Conservation (phyloP, 2,888 invertebrate species). For the Bugulina stolonifera region DNA sequence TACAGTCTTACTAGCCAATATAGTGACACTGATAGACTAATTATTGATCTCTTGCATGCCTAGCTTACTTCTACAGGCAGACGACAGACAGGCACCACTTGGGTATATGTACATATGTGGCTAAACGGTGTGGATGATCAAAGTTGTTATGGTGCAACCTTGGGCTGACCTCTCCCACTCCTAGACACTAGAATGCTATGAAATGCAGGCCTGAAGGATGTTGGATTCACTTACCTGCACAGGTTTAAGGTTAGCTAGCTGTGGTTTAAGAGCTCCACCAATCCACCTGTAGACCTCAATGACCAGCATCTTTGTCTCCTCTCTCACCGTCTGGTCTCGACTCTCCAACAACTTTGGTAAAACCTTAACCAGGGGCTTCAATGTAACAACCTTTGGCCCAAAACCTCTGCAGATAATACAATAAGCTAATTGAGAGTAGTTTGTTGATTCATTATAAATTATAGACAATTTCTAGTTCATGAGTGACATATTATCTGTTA, state of each 20-base stretch:
- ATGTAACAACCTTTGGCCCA: conserved; percentile 80
- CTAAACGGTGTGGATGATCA: too few species aligned
- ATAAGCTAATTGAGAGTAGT: too few species aligned
- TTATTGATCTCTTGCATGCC: too few species aligned
- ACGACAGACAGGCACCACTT: too few species aligned
- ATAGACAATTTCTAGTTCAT: not conserved
- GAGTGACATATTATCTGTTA: not conserved
- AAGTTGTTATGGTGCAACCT: too few species aligned
- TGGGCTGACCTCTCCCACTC: too few species aligned
- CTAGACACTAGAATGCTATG: too few species aligned
- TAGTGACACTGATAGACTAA: too few species aligned
- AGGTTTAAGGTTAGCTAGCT: conserved; percentile 77
- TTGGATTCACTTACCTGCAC: conserved; percentile 66
- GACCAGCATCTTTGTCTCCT: conserved; percentile 84
- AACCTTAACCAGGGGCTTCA: conserved; percentile 80
- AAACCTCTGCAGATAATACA: conserved; percentile 62
- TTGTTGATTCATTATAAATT: not conserved
- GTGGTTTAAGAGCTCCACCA: conserved; percentile 68
- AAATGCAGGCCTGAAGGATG: too few species aligned
- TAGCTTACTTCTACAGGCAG: too few species aligned
- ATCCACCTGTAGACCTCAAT: conserved; percentile 86
- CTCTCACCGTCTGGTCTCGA: conserved; percentile 80
- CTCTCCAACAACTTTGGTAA: conserved; percentile 78
- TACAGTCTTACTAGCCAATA: too few species aligned
- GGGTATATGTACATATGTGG: too few species aligned